phyloP scores from a whole-genome alignment of 2,888 invertebrate species.

The Dichetophora obliterata region DNA sequence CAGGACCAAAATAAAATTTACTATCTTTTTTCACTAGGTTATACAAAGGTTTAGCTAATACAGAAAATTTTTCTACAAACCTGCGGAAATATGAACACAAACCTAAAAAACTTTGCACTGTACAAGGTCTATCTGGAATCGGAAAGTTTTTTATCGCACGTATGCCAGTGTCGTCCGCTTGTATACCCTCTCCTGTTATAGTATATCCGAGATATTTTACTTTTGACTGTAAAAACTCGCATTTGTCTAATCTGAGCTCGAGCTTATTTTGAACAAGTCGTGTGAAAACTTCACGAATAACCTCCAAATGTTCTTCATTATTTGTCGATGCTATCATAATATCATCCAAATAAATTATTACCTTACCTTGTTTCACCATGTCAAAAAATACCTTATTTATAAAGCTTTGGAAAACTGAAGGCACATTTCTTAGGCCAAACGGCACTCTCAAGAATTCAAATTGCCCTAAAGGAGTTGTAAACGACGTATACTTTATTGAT shows the following conservation, averaged over 20 bases:
- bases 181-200: background rate
- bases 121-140: too few relatives aligned
- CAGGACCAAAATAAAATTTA: too few relatives aligned
- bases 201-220: background rate
- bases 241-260: background rate
- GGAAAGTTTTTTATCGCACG: too few relatives aligned
- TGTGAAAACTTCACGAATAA: background rate
- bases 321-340: background rate
- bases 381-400: background rate
- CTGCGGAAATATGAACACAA: background rate
- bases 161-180: background rate
- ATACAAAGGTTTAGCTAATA: background rate
- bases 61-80: background rate
- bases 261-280: background rate
- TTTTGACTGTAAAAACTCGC: background rate
- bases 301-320: background rate
- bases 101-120: too few relatives aligned
- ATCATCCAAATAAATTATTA: background rate
- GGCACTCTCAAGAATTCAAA: too few relatives aligned
- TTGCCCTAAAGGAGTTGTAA: too few relatives aligned
- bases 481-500: background rate
- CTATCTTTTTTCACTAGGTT: background rate
- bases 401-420: background rate
- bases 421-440: background rate
- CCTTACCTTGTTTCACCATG: background rate